A percentile compares a stretch with the other conserved stretches of the same genome.
phyloP scores from a whole-genome alignment of 2,888 invertebrate genomes.

The Neocrepidodera transversa region DNA sequence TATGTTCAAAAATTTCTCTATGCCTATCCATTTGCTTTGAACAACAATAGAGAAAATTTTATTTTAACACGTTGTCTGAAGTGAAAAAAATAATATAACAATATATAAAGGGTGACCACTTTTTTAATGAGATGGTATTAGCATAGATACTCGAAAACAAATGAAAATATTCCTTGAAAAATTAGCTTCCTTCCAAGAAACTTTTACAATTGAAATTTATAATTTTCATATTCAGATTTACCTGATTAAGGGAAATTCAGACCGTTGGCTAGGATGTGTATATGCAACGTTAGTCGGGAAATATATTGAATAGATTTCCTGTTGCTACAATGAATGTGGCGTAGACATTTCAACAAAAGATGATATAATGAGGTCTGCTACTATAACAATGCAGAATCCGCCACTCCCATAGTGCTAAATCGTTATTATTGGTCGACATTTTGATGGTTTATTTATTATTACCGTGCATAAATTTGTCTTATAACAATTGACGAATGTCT shows the following conservation, averaged over 20 bases:
- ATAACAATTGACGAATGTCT: conserved; percentile 1
- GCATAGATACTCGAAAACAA: too few relatives aligned
- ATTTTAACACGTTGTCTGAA: too few relatives aligned
- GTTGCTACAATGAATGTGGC: conserved; percentile 27
- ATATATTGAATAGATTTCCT: conserved; percentile 37
- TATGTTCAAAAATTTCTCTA: too few relatives aligned
- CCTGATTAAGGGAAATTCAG: conserved; percentile 24
- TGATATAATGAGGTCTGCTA: conserved; percentile 36
- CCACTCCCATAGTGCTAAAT: conserved; percentile 33
- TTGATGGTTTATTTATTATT: conserved; percentile 23
- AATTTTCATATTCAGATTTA: conserved; percentile 22
- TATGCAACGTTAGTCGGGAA: conserved; percentile 31
- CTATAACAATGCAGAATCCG: conserved; percentile 31
- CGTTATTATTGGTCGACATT: conserved; percentile 30
- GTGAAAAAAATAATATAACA: too few relatives aligned
- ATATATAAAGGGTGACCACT: too few relatives aligned
- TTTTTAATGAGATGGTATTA: too few relatives aligned
- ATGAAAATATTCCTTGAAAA: too few relatives aligned
- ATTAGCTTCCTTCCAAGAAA: too few relatives aligned
- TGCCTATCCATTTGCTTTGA: too few relatives aligned
- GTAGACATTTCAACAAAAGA: conserved; percentile 38
- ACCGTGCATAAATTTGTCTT: conserved; percentile 3
- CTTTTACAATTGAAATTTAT: too few relatives aligned
- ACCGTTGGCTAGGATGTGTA: conserved; percentile 14
- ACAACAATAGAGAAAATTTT: too few relatives aligned